phyloP scores from a whole-genome alignment of 92 coral and sea anemone genomes.

The Diadumene lineata region DNA sequence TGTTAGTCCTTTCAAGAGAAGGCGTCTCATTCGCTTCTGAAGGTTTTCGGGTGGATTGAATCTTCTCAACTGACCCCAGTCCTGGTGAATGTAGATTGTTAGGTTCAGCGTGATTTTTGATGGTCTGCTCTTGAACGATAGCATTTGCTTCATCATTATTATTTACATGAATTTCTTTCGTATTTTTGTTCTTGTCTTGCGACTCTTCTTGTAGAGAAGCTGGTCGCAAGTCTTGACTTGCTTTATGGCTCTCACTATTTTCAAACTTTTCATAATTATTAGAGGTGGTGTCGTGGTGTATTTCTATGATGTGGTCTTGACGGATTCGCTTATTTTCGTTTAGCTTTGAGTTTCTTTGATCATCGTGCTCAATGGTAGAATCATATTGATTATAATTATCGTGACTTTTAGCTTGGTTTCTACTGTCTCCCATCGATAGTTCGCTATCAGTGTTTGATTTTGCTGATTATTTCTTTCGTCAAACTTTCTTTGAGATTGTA shows the following conservation, averaged over 20 bases:
- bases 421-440: conserved; percentile 3
- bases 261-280: neutral
- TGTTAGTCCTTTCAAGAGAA: neutral
- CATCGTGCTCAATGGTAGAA: neutral
- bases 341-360: neutral
- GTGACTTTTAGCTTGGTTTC: neutral
- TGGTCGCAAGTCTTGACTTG: neutral
- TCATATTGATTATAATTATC: neutral
- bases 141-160: neutral
- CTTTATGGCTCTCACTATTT: neutral
- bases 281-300: neutral
- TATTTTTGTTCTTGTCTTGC: neutral
- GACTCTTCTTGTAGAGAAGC: too few species aligned
- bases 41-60: neutral
- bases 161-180: neutral
- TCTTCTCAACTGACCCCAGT: neutral
- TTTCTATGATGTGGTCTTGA: neutral
- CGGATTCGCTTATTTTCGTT: neutral
- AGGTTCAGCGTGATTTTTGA: neutral
- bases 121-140: neutral
- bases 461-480: neutral
- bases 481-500: conserved; percentile 4
- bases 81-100: neutral
- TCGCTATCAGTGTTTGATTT: conserved; percentile 21
- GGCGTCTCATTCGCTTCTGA: neutral